phyloP scores from a whole-genome alignment of 2,888 invertebrate species.

The Macropis europaea region DNA sequence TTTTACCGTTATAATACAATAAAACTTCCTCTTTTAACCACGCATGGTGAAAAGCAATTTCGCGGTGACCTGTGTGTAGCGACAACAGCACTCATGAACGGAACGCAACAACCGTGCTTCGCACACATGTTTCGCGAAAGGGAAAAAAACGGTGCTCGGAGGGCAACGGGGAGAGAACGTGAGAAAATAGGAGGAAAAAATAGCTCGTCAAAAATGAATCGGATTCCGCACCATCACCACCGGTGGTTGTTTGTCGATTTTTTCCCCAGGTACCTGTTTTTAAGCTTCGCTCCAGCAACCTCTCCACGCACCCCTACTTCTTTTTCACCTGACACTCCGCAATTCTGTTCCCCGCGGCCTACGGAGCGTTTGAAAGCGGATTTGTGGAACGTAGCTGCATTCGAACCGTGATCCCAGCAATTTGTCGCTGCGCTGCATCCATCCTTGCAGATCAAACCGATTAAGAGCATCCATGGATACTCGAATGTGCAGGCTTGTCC shows the following conservation, averaged over 20 bases:
- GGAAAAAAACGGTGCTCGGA: neutral
- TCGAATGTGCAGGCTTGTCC: slow-evolving; percentile 7
- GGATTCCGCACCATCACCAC: slow-evolving; percentile 1
- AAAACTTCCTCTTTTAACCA: neutral
- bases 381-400: slow-evolving; percentile 38
- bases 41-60: neutral
- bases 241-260: slow-evolving; percentile 35
- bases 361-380: slow-evolving; percentile 47
- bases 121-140: neutral
- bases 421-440: slow-evolving; percentile 59
- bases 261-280: neutral
- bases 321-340: slow-evolving; percentile 34
- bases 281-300: neutral
- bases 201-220: slow-evolving; percentile 33
- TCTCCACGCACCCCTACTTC: slow-evolving; percentile 11
- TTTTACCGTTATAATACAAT: too few species aligned
- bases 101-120: slow-evolving; percentile 17
- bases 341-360: slow-evolving; percentile 2
- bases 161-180: neutral
- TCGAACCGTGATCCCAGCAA: slow-evolving; percentile 59
- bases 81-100: neutral
- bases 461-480: slow-evolving; percentile 51
- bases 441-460: slow-evolving; percentile 62
- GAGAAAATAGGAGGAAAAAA: neutral
- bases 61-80: neutral